Percentiles rank a stretch among this genome's conserved stretches.
phyloP scores from a whole-genome alignment of 2,888 invertebrate genomes.

The Brachynemurus nebulosus region DNA sequence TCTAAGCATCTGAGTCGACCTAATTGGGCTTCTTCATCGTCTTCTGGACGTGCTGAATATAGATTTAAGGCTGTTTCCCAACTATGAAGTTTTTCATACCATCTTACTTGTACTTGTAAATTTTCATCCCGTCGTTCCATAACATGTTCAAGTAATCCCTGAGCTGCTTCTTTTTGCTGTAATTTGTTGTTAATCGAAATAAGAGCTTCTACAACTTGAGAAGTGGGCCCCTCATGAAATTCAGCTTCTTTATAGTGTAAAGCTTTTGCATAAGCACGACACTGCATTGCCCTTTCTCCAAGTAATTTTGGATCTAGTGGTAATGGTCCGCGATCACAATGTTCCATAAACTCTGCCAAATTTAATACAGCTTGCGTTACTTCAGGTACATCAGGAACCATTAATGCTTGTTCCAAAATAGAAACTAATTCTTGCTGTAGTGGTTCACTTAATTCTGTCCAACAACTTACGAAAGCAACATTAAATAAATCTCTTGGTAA shows the following conservation, averaged over 20 bases:
- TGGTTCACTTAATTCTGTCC: slow-evolving; percentile 80
- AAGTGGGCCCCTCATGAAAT: slow-evolving; percentile 68
- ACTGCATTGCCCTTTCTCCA: slow-evolving; percentile 89
- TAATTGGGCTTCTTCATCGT: slow-evolving; percentile 33
- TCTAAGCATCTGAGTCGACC: slow-evolving; percentile 94
- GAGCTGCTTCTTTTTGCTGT: slow-evolving; percentile 96
- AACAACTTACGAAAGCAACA: slow-evolving; percentile 97
- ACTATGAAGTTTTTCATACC: slow-evolving; percentile 98
- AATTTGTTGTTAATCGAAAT: slow-evolving; percentile 97
- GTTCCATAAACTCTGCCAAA: slow-evolving; percentile 98
- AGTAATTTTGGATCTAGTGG: slow-evolving; percentile 78
- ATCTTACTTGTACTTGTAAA: slow-evolving; percentile 65
- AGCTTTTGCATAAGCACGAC: slow-evolving; percentile 74
- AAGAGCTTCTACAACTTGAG: slow-evolving; percentile 81
- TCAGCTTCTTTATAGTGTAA: slow-evolving; percentile 87
- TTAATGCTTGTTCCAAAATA: slow-evolving; percentile 77
- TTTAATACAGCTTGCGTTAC: slow-evolving; percentile 93
- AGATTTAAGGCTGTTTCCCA: slow-evolving; percentile 93
- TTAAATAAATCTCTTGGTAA: slow-evolving; percentile 94
- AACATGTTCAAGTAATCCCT: slow-evolving; percentile 80
- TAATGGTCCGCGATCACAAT: slow-evolving; percentile 90
- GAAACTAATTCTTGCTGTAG: slow-evolving; percentile 74
- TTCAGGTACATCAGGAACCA: slow-evolving; percentile 88
- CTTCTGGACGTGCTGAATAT: slow-evolving; percentile 62
- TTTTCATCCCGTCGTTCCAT: slow-evolving; percentile 63